Evolutionary conservation across 53 echinoderm and acorn worm species (phyloP).

Genomic region (Mesocentrotus franciscanus): DNA sequence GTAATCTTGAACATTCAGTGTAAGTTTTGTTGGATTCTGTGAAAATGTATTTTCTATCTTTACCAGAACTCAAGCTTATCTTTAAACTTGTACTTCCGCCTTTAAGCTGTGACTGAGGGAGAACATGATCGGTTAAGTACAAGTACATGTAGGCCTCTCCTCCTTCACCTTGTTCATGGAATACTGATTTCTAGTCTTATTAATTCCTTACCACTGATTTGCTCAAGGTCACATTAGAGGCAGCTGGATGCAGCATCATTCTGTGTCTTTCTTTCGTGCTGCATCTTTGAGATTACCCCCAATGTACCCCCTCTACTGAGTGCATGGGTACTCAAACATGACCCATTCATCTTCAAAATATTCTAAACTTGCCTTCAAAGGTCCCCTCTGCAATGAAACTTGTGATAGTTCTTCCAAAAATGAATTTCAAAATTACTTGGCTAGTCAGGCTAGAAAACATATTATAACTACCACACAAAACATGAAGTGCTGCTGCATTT

Average conservation of each 20-base stretch:
- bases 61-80: not conserved
- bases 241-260: not conserved
- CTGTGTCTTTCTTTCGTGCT: not conserved
- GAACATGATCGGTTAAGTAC: not conserved
- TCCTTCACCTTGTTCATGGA: not conserved
- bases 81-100: not conserved
- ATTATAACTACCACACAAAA: no score
- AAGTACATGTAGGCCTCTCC: not conserved
- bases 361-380: not conserved
- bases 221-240: not conserved
- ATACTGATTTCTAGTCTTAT: constrained; percentile 12
- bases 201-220: constrained; percentile 28
- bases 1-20: no score
- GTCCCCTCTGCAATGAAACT: not conserved
- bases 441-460: no score
- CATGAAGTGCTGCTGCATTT: no score
- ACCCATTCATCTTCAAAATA: not conserved
- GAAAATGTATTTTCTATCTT: no score
- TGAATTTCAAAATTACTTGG: no score
- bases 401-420: not conserved
- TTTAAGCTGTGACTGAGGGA: not conserved
- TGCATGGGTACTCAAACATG: not conserved
- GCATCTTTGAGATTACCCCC: not conserved
- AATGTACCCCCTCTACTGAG: not conserved
- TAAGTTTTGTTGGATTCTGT: no score